Base-by-base conservation (phyloP, 2,113 vertebrate species). In the Cyprinodon variegatus region DNA sequence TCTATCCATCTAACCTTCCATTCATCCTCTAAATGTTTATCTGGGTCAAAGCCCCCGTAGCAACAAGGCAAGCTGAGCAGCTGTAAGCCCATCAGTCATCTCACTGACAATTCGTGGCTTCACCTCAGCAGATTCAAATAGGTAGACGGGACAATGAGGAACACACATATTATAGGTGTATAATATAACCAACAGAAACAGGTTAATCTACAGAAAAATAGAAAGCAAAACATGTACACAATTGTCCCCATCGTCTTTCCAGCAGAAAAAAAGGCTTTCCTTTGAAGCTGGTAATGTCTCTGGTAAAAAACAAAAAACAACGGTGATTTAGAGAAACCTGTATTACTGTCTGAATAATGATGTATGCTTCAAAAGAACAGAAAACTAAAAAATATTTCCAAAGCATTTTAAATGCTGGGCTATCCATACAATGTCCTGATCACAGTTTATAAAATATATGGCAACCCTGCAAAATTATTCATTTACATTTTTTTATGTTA, bases 21-120 rank as follows among this genome's bases (percentile, higher is more conserved):
- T 66, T 14, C 50, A 57, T 82, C 45, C 59, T 61, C 14, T 60
- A 36, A 60, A 69, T 62, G 67, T 77, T 60, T 65, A 83, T 74
- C 57, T 64, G 65, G 67, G 62, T 82, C 71, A 71, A 41, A 66
- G 59, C n/a, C 37, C 38, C 36, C 0, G 6, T 39, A 68, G 60
- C 65, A 41, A 45, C 45, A 43, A 50, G 37, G 41, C 53, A 59
- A 46, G 67, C 76, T 6, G 70, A 70, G 17, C 4, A 15, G 15
- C 13, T 48, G 7, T 1, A 5, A 69, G 72, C 11, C 59, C 59
- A 61, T 74, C 62, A 39, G 45, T 70, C 68, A 71, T 46, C 63
- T 20, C 43, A 38, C 2, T 22, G 36, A 41, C 2, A 36, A 38
- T 43, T 48, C 61, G 64, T 46, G 36, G 65, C 53, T 61, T 29